Conservation (phyloP, 2,888 invertebrate species). For the Idaea aversata region DNA sequence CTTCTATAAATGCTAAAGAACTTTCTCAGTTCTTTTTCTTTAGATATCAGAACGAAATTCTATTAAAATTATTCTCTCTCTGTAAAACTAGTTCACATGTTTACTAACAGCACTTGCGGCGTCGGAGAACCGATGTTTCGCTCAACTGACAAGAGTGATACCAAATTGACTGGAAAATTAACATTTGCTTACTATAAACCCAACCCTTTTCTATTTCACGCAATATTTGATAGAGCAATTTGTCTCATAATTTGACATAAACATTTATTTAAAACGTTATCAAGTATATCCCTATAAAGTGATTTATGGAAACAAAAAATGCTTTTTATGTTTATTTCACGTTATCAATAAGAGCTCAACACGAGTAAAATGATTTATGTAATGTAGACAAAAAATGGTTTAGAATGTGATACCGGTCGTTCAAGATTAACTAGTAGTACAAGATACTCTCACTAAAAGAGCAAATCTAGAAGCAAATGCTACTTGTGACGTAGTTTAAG, state of each 20-base stretch:
- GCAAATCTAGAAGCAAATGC: not conserved
- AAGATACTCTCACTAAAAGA: not conserved
- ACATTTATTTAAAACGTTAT: not conserved
- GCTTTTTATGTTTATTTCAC: not conserved
- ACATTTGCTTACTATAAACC: constrained; percentile 40
- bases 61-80: no score
- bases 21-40: not conserved
- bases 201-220: constrained; percentile 39
- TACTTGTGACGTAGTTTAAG: not conserved
- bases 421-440: not conserved
- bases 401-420: not conserved
- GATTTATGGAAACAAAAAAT: not conserved
- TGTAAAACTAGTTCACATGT: not conserved
- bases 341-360: not conserved
- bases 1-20: not conserved
- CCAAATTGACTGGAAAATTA: constrained; percentile 49
- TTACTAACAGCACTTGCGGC: not conserved
- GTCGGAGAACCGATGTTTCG: constrained; percentile 13
- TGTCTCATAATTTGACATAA: constrained; percentile 20
- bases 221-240: constrained; percentile 36
- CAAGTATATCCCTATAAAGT: not conserved
- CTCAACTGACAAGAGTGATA: constrained; percentile 32
- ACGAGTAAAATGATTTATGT: not conserved
- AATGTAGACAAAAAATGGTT: not conserved
- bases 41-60: not conserved